Percentiles rank a stretch among this genome's conserved stretches.
Conservation (phyloP, 2,113 vertebrate species). For the Sorex fumeus region DNA sequence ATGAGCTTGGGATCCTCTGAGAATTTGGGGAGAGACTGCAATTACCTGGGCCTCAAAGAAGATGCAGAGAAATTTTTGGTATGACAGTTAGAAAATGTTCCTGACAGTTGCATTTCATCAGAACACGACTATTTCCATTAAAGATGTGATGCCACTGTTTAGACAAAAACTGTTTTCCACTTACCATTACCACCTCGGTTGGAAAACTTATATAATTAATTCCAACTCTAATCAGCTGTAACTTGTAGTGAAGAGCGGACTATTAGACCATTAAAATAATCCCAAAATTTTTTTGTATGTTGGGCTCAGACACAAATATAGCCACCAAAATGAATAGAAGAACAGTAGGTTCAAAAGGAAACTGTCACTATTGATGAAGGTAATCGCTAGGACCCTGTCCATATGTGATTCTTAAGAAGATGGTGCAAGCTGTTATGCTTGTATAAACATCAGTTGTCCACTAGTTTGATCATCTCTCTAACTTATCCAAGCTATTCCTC, state of each 20-base stretch:
- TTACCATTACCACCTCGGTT: not conserved
- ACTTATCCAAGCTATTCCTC: not conserved
- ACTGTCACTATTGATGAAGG: not conserved
- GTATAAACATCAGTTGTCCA: not conserved
- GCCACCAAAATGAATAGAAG: not conserved
- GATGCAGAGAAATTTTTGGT: conserved; percentile 47
- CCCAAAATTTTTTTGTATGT: not conserved
- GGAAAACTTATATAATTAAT: not conserved
- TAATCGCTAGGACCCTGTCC: not conserved
- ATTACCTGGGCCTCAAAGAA: conserved; percentile 62
- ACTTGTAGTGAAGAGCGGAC: not conserved
- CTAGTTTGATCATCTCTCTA: not conserved
- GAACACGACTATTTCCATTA: conserved; percentile 34
- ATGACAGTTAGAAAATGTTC: conserved; percentile 32
- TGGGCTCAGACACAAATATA: not conserved
- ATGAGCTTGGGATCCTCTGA: not conserved
- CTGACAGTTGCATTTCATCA: not conserved
- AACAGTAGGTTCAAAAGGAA: not conserved
- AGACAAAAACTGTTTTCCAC: not conserved
- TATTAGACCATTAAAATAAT: conserved; percentile 34
- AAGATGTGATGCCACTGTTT: conserved; percentile 3
- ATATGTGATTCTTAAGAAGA: not conserved
- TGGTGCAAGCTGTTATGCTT: not conserved
- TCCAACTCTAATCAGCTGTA: not conserved
- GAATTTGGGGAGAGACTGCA: conserved; percentile 28